Percentiles rank a stretch among this genome's conserved stretches.
phyloP scores from a whole-genome alignment of 2,888 invertebrate genomes.

The Leptopterna dolabrata region DNA sequence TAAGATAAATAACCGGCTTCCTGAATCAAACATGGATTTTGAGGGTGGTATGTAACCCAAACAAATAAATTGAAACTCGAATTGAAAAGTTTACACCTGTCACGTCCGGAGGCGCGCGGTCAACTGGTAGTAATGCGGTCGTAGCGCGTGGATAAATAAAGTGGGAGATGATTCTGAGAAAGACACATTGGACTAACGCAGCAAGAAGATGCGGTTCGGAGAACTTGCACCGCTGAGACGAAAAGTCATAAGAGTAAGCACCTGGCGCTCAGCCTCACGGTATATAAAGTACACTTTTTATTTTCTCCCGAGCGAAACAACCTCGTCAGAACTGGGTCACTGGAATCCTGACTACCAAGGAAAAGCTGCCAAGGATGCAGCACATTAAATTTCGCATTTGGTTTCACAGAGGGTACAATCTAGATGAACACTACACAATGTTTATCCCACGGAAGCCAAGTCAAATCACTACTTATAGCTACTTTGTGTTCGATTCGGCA shows the following conservation, averaged over 20 bases:
- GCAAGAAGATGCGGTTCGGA: slow-evolving; percentile 14
- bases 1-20: no score
- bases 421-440: no score
- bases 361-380: background rate
- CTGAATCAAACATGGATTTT: no score
- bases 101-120: background rate
- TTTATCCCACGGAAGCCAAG: no score
- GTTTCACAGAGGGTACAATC: background rate
- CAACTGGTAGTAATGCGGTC: background rate
- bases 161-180: slow-evolving; percentile 15
- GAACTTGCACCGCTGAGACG: slow-evolving; percentile 1
- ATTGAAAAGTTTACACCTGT: background rate
- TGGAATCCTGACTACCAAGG: background rate
- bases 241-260: slow-evolving; percentile 1
- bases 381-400: background rate
- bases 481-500: no score
- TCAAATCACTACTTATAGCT: no score
- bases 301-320: background rate
- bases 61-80: background rate
- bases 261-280: background rate
- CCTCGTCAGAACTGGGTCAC: background rate
- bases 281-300: background rate
- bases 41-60: background rate
- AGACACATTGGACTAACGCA: slow-evolving; percentile 26
- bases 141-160: background rate